phyloP scores from a whole-genome alignment of 2,888 invertebrate genomes.

The Apodemia mormo region DNA sequence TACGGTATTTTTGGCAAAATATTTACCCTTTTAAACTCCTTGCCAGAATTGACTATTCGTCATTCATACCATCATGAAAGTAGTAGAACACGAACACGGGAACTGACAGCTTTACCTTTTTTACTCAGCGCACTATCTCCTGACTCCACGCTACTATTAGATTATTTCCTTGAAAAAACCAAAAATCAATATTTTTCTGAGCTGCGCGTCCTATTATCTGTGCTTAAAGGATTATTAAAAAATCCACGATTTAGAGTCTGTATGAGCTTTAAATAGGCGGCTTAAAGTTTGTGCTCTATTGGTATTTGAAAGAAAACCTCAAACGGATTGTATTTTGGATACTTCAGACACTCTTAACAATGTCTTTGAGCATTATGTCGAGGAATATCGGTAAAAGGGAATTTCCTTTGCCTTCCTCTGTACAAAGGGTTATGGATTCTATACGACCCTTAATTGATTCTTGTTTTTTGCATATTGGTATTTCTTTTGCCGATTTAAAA shows the following conservation, averaged over 20 bases:
- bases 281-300: background rate
- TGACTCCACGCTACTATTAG: no score
- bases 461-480: constrained; percentile 1
- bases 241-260: background rate
- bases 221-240: no score
- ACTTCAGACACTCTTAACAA: background rate
- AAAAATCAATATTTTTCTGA: no score
- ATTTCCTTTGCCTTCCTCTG: background rate
- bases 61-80: no score
- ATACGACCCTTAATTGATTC: constrained; percentile 2
- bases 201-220: no score
- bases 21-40: no score
- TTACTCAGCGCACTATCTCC: no score
- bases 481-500: background rate
- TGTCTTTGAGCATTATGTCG: background rate
- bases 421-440: constrained; percentile 2
- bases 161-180: no score
- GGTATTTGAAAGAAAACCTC: background rate
- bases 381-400: background rate
- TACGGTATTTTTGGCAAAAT: no score
- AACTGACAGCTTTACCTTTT: no score
- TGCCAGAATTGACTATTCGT: no score
- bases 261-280: background rate
- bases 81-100: no score
- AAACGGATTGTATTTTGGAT: background rate